Percentiles rank a stretch among this genome's conserved stretches.
Conservation (phyloP, 2,797 vertebrate species). For the Xiphorhynchus erythropygius region DNA sequence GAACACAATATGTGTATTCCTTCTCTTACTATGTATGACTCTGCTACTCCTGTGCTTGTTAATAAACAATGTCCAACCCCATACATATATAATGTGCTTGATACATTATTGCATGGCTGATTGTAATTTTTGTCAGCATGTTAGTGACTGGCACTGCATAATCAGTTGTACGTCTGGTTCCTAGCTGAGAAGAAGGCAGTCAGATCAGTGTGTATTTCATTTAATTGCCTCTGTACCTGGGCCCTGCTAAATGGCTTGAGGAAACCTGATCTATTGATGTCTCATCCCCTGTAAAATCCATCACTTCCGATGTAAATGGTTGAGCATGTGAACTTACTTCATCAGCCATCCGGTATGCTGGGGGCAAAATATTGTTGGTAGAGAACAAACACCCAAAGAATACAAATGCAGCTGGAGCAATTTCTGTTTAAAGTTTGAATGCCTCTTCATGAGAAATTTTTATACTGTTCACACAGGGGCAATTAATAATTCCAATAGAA, state of each 20-base stretch:
- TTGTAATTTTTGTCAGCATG: slow-evolving; percentile 49
- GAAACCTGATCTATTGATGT: slow-evolving; percentile 41
- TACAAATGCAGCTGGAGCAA: not conserved
- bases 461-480: not conserved
- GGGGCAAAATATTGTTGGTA: not conserved
- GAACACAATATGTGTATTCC: slow-evolving; percentile 19
- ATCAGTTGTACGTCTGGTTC: slow-evolving; percentile 4
- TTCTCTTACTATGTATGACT: slow-evolving; percentile 6
- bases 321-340: slow-evolving; percentile 29
- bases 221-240: slow-evolving; percentile 44
- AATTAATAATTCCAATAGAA: not conserved
- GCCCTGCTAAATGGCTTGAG: not conserved
- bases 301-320: slow-evolving; percentile 11
- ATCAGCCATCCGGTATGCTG: not conserved
- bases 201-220: not conserved
- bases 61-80: slow-evolving; percentile 7
- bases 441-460: not conserved
- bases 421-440: not conserved
- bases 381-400: not conserved
- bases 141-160: not conserved
- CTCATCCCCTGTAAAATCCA: slow-evolving; percentile 30
- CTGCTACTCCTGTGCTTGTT: not conserved
- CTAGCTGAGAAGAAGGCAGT: not conserved
- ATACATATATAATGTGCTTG: slow-evolving; percentile 8
- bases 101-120: not conserved